phyloP scores from a whole-genome alignment of 1,140 invertebrate genomes.

The Pogonognathellus flavescens region DNA sequence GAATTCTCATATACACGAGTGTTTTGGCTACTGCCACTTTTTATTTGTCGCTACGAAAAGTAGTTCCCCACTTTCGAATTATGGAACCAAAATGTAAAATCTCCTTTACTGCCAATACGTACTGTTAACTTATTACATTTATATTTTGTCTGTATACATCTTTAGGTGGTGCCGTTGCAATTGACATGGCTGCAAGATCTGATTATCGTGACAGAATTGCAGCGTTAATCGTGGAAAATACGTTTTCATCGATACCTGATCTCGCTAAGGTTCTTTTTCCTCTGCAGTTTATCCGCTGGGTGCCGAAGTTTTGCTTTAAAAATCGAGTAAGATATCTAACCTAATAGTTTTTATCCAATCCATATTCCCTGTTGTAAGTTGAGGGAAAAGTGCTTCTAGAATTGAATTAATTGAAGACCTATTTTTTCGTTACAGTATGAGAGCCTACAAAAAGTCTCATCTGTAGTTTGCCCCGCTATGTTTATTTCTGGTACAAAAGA shows the following conservation, averaged over 20 bases:
- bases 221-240: constrained; percentile 93
- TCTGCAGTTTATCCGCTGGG: constrained; percentile 57
- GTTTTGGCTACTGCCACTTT: no score
- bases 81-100: no score
- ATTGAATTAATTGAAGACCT: no score
- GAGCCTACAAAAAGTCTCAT: constrained; percentile 60
- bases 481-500: constrained; percentile 87
- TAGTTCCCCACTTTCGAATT: no score
- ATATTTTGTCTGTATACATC: constrained; percentile 50
- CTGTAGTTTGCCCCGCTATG: constrained; percentile 74
- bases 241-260: constrained; percentile 93
- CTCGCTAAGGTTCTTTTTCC: constrained; percentile 76
- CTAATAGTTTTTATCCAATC: no score
- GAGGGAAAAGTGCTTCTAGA: no score
- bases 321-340: constrained; percentile 57
- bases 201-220: constrained; percentile 83
- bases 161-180: constrained; percentile 86
- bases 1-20: neutral
- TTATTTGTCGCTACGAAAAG: no score
- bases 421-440: constrained; percentile 60
- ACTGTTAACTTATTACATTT: no score
- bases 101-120: no score
- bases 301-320: constrained; percentile 65
- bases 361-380: no score
- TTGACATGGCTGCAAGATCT: constrained; percentile 83